phyloP scores from a whole-genome alignment of 2,888 invertebrate species.

The Arge pagana region DNA sequence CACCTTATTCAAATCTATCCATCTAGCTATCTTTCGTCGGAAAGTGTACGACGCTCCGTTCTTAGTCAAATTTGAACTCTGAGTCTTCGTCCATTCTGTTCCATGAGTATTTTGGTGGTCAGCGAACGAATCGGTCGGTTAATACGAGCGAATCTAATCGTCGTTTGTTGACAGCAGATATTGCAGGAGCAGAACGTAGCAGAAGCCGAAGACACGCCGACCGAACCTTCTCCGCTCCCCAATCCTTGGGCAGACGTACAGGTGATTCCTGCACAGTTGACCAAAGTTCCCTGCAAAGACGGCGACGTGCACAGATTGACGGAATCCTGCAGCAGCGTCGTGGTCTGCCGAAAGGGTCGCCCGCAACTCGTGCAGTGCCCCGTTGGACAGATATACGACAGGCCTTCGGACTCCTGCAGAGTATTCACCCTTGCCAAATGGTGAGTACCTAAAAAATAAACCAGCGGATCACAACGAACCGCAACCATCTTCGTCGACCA shows the following conservation, averaged over 20 bases:
- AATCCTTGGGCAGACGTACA: slow-evolving; percentile 44
- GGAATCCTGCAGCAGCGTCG: slow-evolving; percentile 45
- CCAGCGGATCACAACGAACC: too few relatives aligned
- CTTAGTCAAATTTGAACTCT: too few relatives aligned
- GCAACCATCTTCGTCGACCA: not conserved
- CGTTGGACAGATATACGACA: slow-evolving; percentile 44
- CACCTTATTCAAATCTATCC: too few relatives aligned
- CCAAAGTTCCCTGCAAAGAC: slow-evolving; percentile 40
- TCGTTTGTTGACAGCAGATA: too few relatives aligned
- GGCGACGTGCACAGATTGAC: slow-evolving; percentile 46
- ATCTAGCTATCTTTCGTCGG: too few relatives aligned
- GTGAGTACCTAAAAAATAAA: slow-evolving; percentile 28
- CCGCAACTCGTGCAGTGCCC: slow-evolving; percentile 47
- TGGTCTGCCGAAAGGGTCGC: slow-evolving; percentile 43
- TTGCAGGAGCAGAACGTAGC: too few relatives aligned
- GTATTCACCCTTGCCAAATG: slow-evolving; percentile 47
- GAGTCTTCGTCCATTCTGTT: too few relatives aligned
- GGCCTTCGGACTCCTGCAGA: slow-evolving; percentile 44
- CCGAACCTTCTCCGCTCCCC: not conserved
- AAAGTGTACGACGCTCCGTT: too few relatives aligned
- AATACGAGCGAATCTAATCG: too few relatives aligned
- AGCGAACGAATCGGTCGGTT: too few relatives aligned
- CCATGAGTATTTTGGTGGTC: too few relatives aligned
- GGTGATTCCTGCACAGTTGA: slow-evolving; percentile 41
- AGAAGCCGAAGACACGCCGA: too few relatives aligned